These are phyloP conservation scores for Psittacula echo DNA, from an alignment of 2,797 vertebrate species.

Conservation along the genomic window DNA sequence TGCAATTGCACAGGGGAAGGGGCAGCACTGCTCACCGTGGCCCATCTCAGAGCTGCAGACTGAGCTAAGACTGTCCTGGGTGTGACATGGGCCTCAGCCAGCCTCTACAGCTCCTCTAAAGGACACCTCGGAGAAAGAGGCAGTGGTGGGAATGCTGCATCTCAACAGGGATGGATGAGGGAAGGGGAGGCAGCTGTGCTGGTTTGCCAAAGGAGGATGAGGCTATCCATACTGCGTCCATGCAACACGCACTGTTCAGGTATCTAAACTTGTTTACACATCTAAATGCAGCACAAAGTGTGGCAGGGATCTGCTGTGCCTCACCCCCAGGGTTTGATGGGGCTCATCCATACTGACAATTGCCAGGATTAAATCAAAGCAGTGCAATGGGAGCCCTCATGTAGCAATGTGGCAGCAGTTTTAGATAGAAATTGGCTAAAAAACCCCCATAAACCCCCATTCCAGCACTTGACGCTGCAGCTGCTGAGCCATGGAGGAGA, in stretches of 20 bases:
- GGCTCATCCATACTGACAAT: rapidly evolving
- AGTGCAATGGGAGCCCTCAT: rapidly evolving
- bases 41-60: not conserved
- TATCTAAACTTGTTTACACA: not conserved
- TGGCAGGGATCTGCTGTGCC: not conserved
- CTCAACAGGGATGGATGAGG: not conserved
- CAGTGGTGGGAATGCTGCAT: not conserved
- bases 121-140: not conserved
- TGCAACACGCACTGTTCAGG: rapidly evolving
- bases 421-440: not conserved
- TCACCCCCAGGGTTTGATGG: not conserved
- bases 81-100: not conserved
- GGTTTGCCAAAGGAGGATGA: not conserved
- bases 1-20: not conserved
- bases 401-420: not conserved
- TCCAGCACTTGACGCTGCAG: not conserved
- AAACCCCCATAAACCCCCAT: rapidly evolving
- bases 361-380: rapidly evolving
- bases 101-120: not conserved
- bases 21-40: not conserved
- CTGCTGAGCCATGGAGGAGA: rapidly evolving
- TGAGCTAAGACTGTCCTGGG: too few species aligned
- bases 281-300: rapidly evolving
- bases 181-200: not conserved
- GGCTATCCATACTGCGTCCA: not conserved